Evolutionary conservation across 2,113 vertebrate species (phyloP).

Genomic region (Ceratotherium simum): DNA sequence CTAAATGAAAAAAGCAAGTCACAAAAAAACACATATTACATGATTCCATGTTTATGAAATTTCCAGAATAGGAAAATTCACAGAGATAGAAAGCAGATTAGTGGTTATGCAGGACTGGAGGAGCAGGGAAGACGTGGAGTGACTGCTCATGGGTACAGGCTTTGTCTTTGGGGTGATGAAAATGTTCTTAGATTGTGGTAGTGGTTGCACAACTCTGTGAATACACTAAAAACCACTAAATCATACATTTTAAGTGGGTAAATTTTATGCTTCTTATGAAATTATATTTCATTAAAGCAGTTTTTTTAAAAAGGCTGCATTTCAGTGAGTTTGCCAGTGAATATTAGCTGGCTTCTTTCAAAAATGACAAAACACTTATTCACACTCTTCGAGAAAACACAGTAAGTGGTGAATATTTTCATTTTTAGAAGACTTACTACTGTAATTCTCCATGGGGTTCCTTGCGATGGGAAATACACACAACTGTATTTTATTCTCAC

Average conservation of each 20-base stretch:
- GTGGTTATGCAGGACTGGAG: not conserved
- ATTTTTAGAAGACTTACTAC: not conserved
- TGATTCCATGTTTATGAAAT: not conserved
- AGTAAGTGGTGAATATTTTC: constrained; percentile 15
- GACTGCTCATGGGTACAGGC: not conserved
- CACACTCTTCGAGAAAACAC: not conserved
- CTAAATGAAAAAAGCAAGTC: not conserved
- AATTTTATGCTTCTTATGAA: not conserved
- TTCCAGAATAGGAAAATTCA: not conserved
- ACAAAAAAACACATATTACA: not conserved
- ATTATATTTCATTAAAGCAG: not conserved
- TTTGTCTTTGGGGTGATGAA: not conserved
- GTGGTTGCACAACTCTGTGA: not conserved
- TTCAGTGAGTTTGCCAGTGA: not conserved
- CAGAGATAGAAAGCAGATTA: not conserved
- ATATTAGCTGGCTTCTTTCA: not conserved
- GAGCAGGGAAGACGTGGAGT: not conserved
- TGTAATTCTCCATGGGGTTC: not conserved
- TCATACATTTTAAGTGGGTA: not conserved
- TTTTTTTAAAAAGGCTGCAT: not conserved
- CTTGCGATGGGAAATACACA: not conserved
- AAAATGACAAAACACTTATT: constrained; percentile 40
- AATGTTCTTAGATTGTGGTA: not conserved
- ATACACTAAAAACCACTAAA: not conserved
- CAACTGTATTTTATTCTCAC: not conserved